These are phyloP conservation scores for Mythimna lalbum DNA, from an alignment of 2,888 invertebrate species.

Conservation along the genomic window DNA sequence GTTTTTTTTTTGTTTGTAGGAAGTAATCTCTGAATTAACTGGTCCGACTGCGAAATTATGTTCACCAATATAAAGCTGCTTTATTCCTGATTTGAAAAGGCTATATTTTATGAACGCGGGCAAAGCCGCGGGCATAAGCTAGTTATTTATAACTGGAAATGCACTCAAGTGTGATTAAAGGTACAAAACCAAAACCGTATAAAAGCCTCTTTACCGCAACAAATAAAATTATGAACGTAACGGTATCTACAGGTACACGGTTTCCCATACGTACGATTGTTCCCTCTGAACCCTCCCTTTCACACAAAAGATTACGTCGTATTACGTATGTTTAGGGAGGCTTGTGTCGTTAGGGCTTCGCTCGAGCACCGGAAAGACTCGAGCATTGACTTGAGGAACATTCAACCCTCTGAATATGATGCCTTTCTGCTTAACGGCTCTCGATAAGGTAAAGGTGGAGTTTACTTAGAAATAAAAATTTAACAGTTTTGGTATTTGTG, in stretches of 20 bases:
- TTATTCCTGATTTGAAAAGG: too few species aligned
- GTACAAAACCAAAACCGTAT: conserved; percentile 1
- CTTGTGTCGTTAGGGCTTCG: conserved; percentile 55
- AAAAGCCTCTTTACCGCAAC: conserved; percentile 19
- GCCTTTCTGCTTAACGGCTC: conserved; percentile 44
- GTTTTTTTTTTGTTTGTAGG: too few species aligned
- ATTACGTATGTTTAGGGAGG: conserved; percentile 55
- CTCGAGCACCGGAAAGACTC: conserved; percentile 53
- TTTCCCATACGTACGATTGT: conserved; percentile 22
- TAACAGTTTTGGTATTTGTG: not conserved
- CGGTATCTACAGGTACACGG: conserved; percentile 17
- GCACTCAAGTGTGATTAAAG: not conserved
- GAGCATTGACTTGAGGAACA: conserved; percentile 55
- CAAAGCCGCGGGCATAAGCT: too few species aligned
- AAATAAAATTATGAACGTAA: conserved; percentile 28
- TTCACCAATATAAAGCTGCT: too few species aligned
- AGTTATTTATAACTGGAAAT: too few species aligned
- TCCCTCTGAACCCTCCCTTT: conserved; percentile 43
- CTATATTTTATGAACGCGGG: too few species aligned
- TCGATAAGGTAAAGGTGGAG: conserved; percentile 52
- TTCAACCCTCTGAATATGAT: conserved; percentile 53
- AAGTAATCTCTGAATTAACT: too few species aligned
- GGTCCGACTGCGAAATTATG: too few species aligned
- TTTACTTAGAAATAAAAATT: not conserved
- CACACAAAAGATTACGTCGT: conserved; percentile 59